phyloP scores from a whole-genome alignment of 2,113 vertebrate species.

The Callionymus lyra region DNA sequence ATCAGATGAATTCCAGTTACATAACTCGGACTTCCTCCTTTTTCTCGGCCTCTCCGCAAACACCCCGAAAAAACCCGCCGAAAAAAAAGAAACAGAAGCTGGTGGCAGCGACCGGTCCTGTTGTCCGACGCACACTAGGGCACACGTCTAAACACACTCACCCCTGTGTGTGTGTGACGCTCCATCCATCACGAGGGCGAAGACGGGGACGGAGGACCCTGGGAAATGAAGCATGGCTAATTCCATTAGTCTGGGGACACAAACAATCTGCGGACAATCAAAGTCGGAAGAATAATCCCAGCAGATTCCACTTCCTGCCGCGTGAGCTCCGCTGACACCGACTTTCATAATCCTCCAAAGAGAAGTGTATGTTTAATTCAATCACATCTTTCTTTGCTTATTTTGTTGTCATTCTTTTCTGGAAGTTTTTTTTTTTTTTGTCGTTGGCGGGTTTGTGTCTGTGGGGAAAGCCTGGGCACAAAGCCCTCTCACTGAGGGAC shows the following conservation, averaged over 20 bases:
- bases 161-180: constrained; percentile 42
- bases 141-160: constrained; percentile 51
- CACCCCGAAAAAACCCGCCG: constrained; percentile 15
- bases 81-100: constrained; percentile 31
- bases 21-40: neutral
- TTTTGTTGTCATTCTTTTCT: constrained; percentile 8
- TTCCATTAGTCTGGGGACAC: constrained; percentile 63
- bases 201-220: constrained; percentile 56
- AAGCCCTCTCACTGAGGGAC: constrained; percentile 56
- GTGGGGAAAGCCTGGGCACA: constrained; percentile 49
- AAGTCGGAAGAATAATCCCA: constrained; percentile 51
- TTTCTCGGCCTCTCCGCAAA: constrained; percentile 18
- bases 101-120: constrained; percentile 15
- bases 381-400: constrained; percentile 10
- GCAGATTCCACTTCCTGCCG: constrained; percentile 44
- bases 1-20: too few species aligned
- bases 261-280: constrained; percentile 64
- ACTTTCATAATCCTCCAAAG: constrained; percentile 35
- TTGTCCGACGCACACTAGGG: constrained; percentile 44
- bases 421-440: constrained; percentile 8
- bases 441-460: constrained; percentile 7
- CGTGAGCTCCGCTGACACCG: constrained; percentile 39
- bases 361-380: constrained; percentile 2
- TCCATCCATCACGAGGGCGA: constrained; percentile 57
- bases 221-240: constrained; percentile 70